Base-by-base conservation (phyloP, 1,140 invertebrate genomes). In the Asobara japonica region DNA sequence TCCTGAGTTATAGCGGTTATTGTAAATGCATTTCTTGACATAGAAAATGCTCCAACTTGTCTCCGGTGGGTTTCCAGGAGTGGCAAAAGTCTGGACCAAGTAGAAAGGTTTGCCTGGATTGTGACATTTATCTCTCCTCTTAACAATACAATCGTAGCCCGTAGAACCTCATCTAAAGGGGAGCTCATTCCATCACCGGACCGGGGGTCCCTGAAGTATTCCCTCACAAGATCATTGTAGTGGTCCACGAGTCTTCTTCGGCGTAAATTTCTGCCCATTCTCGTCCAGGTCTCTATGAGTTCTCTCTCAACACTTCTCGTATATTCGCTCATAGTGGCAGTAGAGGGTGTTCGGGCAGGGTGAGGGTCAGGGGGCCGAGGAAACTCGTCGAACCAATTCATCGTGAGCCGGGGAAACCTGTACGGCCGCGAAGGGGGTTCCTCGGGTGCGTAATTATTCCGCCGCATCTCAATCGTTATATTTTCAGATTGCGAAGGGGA, bases 401-500 rank as follows among this genome's bases (percentile, higher is more conserved):
- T 33, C 5, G 31, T 33, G 5, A 4, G 31, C 31, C 31, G 31
- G 31, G 4, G 5, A 11, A 33, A 33, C 41, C 7, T 13, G 41
- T 2, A 16, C n/a, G 7, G 2, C 5, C 10, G 8, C 18, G 5
- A 1, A 18, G 13, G 8, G 8, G 41, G 25, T 62, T 77, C 75
- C 30, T 76, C 71, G 41, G 75, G 56, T 22, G 77, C 67, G 56
- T 77, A 79, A 73, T 60, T 80, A 41, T 82, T 82, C 18, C 74
- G 68, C 38, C 78, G 71, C 67, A 80, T 74, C 68, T 81, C 76
- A 16, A 82, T 79, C 6, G 74, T 78, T 3, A 78, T 73, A 36
- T 73, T 78, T 30, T 72, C 74, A 5, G 18, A 45, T 45, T 45
- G 41, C 7, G 41, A 45, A 16, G 41, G 13, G n/a, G 41, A 16